A percentile compares a stretch with the other conserved stretches of the same genome.
Conservation (phyloP, 2,113 vertebrate genomes). For the Potamarius usumacintae region DNA sequence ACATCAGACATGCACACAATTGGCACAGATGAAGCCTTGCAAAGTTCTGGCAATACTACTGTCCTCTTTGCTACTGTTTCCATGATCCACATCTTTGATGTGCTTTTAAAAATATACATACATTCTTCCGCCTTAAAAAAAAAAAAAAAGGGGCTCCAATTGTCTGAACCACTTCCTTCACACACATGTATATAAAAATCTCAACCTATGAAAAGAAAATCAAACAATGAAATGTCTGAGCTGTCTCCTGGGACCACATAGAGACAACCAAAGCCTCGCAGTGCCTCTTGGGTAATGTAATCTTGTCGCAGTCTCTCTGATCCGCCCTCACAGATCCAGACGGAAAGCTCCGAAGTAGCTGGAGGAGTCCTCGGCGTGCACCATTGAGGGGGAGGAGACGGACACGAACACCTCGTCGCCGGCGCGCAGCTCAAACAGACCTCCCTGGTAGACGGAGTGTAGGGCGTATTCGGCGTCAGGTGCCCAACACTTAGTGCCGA, state of each 20-base stretch:
- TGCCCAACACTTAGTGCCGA: conserved; percentile 86
- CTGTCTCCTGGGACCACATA: conserved; percentile 22
- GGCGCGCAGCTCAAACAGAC: conserved; percentile 80
- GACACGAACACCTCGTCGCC: conserved; percentile 86
- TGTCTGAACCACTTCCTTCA: conserved; percentile 47
- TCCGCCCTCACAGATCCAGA: conserved; percentile 70
- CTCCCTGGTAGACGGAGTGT: conserved; percentile 85
- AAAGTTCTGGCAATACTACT: not conserved
- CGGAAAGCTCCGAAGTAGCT: conserved; percentile 85
- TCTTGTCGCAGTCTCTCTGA: conserved; percentile 22
- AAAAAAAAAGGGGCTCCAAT: conserved; percentile 8
- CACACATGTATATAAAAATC: conserved; percentile 31
- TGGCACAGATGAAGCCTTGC: conserved; percentile 40
- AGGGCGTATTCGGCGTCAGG: conserved; percentile 82
- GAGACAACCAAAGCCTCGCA: conserved; percentile 22
- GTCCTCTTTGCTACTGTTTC: conserved; percentile 44
- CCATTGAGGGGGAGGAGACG: conserved; percentile 79
- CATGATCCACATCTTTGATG: conserved; percentile 48
- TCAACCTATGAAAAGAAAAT: conserved; percentile 38
- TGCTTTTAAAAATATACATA: conserved; percentile 52
- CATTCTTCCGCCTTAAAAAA: conserved; percentile 50
- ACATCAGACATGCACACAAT: not conserved
- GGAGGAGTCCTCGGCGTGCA: conserved; percentile 75
- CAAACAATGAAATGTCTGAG: conserved; percentile 35
- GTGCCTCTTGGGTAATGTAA: conserved; percentile 46